Base-by-base conservation (phyloP, 64 coral and sea anemone genomes). In the Hydrozoanthus tunicans region DNA sequence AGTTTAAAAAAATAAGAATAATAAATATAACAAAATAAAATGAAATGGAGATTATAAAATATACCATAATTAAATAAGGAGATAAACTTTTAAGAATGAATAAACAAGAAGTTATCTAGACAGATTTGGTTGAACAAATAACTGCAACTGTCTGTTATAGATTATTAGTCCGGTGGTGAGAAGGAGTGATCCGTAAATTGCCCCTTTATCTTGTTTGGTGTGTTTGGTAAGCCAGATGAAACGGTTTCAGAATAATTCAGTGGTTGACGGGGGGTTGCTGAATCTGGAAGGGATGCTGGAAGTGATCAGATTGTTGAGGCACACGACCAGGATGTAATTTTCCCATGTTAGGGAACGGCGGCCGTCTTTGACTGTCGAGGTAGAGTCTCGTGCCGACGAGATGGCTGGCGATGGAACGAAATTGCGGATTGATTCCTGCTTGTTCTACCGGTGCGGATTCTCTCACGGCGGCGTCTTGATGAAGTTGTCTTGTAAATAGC, bases 401-500 rank as follows among this genome's bases (percentile, higher is more conserved):
- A 25, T 73, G 70, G 6, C 26, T 73, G 0, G 70, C 70, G 25
- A 80, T 80, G 12, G 58, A 61, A 56, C 53, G 7, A 61, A 56
- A 11, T 58, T 56, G 58, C 25, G 57, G 11, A 17, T 57, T 17
- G 24, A 72, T 72, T 72, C 69, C 7, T 72, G 69, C 7, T 72
- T 70, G 15, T 70, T 70, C 66, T 17, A 5, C 66, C 66, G 66
- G 66, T 70, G 9, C 15, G 9, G 66, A 70, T 70, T 70, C 66
- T 5, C 66, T 70, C 66, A 70, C 51, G 8, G 11, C 59, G 78
- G 59, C 59, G 54, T 24, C 53, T 11, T 55, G 81, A 62, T 9
- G 53, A 27, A 59, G 56, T 83, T 13, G 63, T 86, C 10, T 54
- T 62, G 82, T 90, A 90, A 90, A 90, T 77, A 9, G 72, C 72